Conservation (phyloP, 2,797 vertebrate genomes). For the Aplochiton taeniatus region DNA sequence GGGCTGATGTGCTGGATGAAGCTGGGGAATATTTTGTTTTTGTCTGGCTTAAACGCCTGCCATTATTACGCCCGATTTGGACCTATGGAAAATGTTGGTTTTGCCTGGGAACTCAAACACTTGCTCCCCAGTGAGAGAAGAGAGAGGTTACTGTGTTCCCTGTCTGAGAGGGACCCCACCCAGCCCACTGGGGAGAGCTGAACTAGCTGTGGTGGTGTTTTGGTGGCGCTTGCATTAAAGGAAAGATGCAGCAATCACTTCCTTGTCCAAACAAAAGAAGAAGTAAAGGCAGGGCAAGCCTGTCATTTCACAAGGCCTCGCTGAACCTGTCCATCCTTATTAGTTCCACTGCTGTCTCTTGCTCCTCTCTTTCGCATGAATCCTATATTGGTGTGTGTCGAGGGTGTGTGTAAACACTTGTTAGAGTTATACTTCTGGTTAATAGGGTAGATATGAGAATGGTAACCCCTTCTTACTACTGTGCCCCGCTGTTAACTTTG, state of each 20-base stretch:
- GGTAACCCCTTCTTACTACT: too few species aligned
- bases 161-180: too few species aligned
- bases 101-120: background rate
- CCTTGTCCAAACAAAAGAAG: conserved; percentile 33
- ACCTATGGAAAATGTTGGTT: background rate
- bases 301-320: conserved; percentile 1
- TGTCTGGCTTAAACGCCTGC: too few species aligned
- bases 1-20: too few species aligned
- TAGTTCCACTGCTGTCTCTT: background rate
- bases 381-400: too few species aligned
- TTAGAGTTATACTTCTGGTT: too few species aligned
- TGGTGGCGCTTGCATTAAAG: conserved; percentile 20
- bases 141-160: background rate
- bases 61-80: too few species aligned
- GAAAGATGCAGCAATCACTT: conserved; percentile 29
- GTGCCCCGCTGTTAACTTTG: too few species aligned
- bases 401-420: too few species aligned
- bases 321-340: conserved; percentile 5
- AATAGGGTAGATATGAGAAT: too few species aligned
- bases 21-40: too few species aligned
- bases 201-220: conserved; percentile 1
- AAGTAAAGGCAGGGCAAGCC: conserved; percentile 26
- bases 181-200: background rate
- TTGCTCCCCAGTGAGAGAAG: background rate
- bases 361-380: background rate